Evolutionary conservation across 2,888 invertebrate species (phyloP).

Genomic region (Bellardia bayeri): DNA sequence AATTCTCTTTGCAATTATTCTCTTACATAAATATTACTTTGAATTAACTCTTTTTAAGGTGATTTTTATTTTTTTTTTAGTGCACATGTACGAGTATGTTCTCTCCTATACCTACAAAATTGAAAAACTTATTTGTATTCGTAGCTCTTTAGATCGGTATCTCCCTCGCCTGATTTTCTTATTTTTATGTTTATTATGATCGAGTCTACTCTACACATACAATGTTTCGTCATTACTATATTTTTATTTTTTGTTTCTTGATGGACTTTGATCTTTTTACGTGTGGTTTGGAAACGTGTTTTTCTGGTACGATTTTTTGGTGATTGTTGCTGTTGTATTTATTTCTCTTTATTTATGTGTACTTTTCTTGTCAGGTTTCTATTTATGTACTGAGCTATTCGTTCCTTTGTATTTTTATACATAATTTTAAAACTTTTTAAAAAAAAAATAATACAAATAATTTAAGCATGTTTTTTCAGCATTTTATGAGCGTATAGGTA

Average conservation of each 20-base stretch:
- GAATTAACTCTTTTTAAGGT: not conserved
- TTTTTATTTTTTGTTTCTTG: slow-evolving; percentile 3
- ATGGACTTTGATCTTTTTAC: slow-evolving; percentile 76
- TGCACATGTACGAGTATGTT: not conserved
- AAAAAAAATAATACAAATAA: slow-evolving; percentile 2
- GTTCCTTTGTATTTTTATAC: slow-evolving; percentile 14
- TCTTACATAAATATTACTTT: slow-evolving; percentile 13
- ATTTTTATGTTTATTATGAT: slow-evolving; percentile 35
- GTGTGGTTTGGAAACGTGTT: slow-evolving; percentile 70
- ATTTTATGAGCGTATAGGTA: not conserved
- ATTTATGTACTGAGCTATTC: slow-evolving; percentile 28
- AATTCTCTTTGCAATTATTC: slow-evolving; percentile 25
- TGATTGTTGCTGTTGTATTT: slow-evolving; percentile 15
- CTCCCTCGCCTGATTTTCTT: slow-evolving; percentile 25
- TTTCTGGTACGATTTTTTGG: slow-evolving; percentile 67
- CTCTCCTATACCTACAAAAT: not conserved
- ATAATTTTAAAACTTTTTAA: slow-evolving; percentile 18
- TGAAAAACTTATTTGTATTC: not conserved
- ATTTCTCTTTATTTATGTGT: slow-evolving; percentile 42
- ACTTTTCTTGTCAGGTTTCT: slow-evolving; percentile 53
- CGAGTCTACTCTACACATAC: slow-evolving; percentile 8
- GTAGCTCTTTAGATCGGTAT: slow-evolving; percentile 45
- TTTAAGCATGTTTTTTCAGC: slow-evolving; percentile 2
- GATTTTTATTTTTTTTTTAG: no score
- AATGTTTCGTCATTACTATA: slow-evolving; percentile 52